Evolutionary conservation across 2,113 vertebrate genomes (phyloP).

Genomic region (Periophthalmus modestus): DNA sequence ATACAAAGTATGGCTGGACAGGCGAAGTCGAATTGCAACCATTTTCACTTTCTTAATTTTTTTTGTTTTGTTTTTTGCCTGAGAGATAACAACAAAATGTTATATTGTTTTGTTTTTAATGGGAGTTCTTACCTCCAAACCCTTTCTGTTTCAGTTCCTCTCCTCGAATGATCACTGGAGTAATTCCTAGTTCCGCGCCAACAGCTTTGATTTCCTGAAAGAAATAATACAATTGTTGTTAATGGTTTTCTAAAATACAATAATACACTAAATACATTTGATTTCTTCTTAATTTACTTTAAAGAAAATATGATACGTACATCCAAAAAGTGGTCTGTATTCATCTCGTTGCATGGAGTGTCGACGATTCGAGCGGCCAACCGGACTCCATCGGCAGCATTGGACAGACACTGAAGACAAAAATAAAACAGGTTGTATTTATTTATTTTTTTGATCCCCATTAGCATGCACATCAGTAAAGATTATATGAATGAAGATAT

Average conservation of each 20-base stretch:
- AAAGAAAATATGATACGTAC: constrained; percentile 61
- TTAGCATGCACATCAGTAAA: neutral
- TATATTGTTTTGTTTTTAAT: too few relatives aligned
- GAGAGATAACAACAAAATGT: too few relatives aligned
- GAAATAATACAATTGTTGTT: constrained; percentile 8
- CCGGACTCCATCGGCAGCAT: constrained; percentile 86
- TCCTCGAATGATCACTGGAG: constrained; percentile 88
- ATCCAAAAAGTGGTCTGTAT: constrained; percentile 91
- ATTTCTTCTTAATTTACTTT: neutral
- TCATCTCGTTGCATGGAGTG: constrained; percentile 96
- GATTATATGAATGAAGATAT: neutral
- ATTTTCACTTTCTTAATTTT: too few relatives aligned
- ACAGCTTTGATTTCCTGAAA: constrained; percentile 92
- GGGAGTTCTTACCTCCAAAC: constrained; percentile 85
- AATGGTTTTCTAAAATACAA: neutral
- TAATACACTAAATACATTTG: neutral
- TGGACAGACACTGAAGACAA: constrained; percentile 84
- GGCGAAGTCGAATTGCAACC: too few relatives aligned
- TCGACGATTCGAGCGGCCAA: constrained; percentile 96
- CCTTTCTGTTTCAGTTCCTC: constrained; percentile 90
- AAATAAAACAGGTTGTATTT: neutral
- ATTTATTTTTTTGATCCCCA: neutral
- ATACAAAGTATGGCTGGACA: too few relatives aligned
- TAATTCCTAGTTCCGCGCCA: constrained; percentile 86
- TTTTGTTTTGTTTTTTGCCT: too few relatives aligned